phyloP scores from a whole-genome alignment of 2,888 invertebrate genomes.

The Pasiphila rectangulata region DNA sequence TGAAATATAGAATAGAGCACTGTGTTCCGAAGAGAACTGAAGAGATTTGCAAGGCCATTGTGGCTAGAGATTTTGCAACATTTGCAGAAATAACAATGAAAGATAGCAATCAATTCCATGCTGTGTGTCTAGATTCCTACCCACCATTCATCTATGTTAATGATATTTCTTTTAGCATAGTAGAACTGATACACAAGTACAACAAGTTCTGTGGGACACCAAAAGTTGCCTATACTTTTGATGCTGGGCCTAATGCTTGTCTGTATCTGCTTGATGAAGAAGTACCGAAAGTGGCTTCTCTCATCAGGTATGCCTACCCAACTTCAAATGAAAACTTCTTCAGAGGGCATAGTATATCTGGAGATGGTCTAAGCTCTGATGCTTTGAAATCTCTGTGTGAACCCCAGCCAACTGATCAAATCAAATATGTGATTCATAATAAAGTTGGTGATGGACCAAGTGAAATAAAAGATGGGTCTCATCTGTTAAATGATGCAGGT shows the following conservation, averaged over 20 bases:
- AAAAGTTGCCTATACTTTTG: constrained; percentile 97
- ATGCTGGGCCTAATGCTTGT: constrained; percentile 98
- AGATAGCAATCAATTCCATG: constrained; percentile 99
- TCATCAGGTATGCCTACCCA: constrained; percentile 88
- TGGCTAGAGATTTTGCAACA: constrained; percentile 85
- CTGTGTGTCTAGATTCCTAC: constrained; percentile 94
- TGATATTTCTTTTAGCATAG: constrained; percentile 90
- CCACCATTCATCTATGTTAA: constrained; percentile 97
- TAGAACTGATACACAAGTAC: constrained; percentile 89
- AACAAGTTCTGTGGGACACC: constrained; percentile 84
- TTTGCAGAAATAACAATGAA: constrained; percentile 98
- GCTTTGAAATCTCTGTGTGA: constrained; percentile 51
- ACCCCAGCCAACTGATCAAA: constrained; percentile 72
- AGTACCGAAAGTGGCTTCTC: constrained; percentile 84
- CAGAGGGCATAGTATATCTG: constrained; percentile 47
- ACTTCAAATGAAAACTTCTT: constrained; percentile 64
- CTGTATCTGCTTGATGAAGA: constrained; percentile 89
- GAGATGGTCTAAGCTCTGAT: constrained; percentile 35
- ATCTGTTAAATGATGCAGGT: constrained; percentile 57
- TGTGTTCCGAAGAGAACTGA: constrained; percentile 87
- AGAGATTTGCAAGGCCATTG: constrained; percentile 79
- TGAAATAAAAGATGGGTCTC: constrained; percentile 60
- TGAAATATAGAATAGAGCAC: constrained; percentile 86
- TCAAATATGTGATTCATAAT: constrained; percentile 92
- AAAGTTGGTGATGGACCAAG: constrained; percentile 90